Conservation (phyloP, 2,113 vertebrate species). For the Zosterops japonicus region DNA sequence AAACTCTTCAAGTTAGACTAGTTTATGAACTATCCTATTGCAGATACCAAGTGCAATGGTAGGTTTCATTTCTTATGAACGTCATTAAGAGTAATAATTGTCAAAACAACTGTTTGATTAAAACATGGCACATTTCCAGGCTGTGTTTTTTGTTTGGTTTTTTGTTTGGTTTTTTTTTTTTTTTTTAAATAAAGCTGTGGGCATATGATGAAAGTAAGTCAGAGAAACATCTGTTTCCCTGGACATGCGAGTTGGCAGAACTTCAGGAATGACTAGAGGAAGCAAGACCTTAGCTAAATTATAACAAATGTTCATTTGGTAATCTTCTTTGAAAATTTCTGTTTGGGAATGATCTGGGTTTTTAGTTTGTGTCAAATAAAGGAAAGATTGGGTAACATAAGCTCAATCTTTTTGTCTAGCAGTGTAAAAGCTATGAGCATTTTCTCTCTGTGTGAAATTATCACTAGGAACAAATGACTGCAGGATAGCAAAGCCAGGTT, state of each 20-base stretch:
- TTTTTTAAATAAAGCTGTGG: not conserved
- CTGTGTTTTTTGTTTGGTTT: not conserved
- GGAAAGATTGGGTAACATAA: not conserved
- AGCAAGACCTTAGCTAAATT: constrained; percentile 47
- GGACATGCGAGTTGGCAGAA: constrained; percentile 35
- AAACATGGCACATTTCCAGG: not conserved
- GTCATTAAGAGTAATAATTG: not conserved
- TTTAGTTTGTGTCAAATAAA: not conserved
- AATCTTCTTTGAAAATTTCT: constrained; percentile 31
- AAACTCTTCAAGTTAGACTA: not conserved
- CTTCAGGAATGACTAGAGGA: constrained; percentile 40
- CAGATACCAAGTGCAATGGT: not conserved
- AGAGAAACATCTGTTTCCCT: constrained; percentile 49
- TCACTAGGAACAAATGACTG: not conserved
- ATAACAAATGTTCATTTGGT: constrained; percentile 56
- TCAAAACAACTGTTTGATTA: constrained; percentile 1
- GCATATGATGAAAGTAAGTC: constrained; percentile 56
- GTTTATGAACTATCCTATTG: not conserved
- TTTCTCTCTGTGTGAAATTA: not conserved
- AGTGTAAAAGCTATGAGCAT: rapidly evolving
- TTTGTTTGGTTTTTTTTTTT: not conserved
- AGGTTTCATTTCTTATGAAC: not conserved
- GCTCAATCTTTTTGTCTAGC: not conserved
- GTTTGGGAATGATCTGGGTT: not conserved
- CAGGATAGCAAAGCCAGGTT: not conserved